phyloP scores from a whole-genome alignment of 2,888 invertebrate genomes.

The Beris chalybata region DNA sequence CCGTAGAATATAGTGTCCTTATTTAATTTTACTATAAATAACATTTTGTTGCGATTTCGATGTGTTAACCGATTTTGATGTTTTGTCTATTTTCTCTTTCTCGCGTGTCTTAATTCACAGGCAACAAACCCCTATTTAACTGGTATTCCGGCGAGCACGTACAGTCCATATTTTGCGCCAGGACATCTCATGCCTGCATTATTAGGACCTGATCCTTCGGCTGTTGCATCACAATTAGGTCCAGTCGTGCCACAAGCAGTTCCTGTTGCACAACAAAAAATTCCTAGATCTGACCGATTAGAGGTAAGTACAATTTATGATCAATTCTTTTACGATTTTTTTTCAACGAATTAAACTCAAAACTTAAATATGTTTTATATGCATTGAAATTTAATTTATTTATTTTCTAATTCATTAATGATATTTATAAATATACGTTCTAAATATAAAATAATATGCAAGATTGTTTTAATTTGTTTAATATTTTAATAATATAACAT shows the following conservation, averaged over 20 bases:
- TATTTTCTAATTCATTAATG: conserved; percentile 6
- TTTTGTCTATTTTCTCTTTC: conserved; percentile 6
- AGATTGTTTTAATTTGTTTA: conserved; percentile 19
- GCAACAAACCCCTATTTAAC: conserved; percentile 91
- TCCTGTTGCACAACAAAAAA: conserved; percentile 89
- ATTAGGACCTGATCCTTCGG: conserved; percentile 84
- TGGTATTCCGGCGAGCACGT: conserved; percentile 87
- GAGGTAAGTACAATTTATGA: conserved; percentile 73
- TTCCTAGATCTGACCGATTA: conserved; percentile 92
- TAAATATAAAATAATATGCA: conserved; percentile 20
- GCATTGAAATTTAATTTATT: conserved; percentile 23
- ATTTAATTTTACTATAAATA: background rate
- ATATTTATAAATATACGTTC: background rate
- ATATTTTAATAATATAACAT: too few relatives aligned
- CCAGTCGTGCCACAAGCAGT: conserved; percentile 79
- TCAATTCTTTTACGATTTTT: background rate
- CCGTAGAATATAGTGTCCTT: background rate
- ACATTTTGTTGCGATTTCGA: background rate
- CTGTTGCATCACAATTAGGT: conserved; percentile 78
- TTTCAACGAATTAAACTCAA: conserved; percentile 2
- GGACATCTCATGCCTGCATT: conserved; percentile 87
- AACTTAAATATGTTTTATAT: conserved; percentile 21
- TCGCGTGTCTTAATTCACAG: conserved; percentile 57
- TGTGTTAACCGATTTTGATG: too few relatives aligned
- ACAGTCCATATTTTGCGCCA: conserved; percentile 88